Evolutionary conservation across 2,113 vertebrate genomes (phyloP).

Genomic region (Rhinoderma darwinii): DNA sequence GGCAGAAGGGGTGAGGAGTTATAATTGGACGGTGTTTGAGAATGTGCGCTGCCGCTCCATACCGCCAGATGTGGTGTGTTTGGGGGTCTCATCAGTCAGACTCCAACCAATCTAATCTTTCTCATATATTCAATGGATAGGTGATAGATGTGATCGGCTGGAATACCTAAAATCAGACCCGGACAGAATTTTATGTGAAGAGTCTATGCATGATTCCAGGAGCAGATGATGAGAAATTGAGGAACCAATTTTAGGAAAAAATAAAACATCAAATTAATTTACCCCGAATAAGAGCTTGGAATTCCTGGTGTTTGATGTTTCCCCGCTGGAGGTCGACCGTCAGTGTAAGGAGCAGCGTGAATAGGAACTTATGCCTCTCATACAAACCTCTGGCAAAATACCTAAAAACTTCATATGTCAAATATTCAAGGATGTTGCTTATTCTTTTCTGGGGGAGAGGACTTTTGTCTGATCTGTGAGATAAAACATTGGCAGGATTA

Average conservation of each 20-base stretch:
- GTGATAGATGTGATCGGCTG: no score
- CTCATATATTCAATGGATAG: no score
- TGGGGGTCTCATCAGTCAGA: no score
- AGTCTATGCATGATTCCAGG: no score
- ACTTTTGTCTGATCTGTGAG: conserved; percentile 84
- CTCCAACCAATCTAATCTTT: no score
- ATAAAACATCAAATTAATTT: conserved; percentile 28
- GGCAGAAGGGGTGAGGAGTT: no score
- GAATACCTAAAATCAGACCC: no score
- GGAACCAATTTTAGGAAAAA: not conserved
- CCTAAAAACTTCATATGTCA: conserved; percentile 91
- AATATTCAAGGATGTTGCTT: conserved; percentile 88
- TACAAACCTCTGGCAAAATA: conserved; percentile 88
- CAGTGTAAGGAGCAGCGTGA: conserved; percentile 87
- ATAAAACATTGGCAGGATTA: conserved; percentile 35
- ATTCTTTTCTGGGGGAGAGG: conserved; percentile 91
- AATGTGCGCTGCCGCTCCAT: no score
- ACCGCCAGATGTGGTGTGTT: no score
- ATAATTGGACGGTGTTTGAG: no score
- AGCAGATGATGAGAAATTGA: not conserved
- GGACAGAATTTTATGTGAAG: no score
- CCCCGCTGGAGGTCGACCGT: conserved; percentile 94
- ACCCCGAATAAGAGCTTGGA: conserved; percentile 96
- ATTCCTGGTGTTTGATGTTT: conserved; percentile 88
- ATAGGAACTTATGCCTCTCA: conserved; percentile 95